Base-by-base conservation (phyloP, 2,797 vertebrate genomes). In the Taenioides sp. region DNA sequence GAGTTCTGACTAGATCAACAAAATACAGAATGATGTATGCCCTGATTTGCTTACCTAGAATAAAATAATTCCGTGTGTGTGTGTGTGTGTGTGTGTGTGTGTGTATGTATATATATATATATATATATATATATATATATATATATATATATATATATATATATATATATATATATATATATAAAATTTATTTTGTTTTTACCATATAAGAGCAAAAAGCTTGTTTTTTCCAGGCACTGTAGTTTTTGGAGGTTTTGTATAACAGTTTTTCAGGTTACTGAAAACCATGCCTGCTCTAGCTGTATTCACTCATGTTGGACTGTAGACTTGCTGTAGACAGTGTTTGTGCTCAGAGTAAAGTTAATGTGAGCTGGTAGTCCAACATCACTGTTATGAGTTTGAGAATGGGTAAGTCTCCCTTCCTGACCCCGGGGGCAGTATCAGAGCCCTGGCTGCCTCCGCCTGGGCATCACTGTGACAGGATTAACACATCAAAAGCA, bases 401-500 rank as follows among this genome's bases (percentile, higher is more conserved):
- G 78, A 88, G 87, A 86, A 74, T 84, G 79, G 87, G 85, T 79
- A 16, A 18, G 74, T 79, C 86, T 86, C 77, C 17, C 50, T 58
- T 23, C 73, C 75, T 87, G 84, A 87, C 88, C 90, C 90, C 87
- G 84, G 86, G 89, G 92, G 87, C 85, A 88, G 84, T 83, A 91
- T 89, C 89, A 89, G 81, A 87, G 84, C 87, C 31, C 60, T 16
- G 89, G 43, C 84, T 68, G 89, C 84, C 80, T 87, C 85, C 89
- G 89, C 89, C 89, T 88, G 86, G 89, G 90, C 89, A 89, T 89
- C 87, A 84, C 86, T 91, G 90, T 92, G 92, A 93, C 89, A 89
- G 91, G 92, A 93, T 94, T 93, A 92, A 91, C 89, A 93, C 91
- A 92, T 94, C 92, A 93, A 92, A 93, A 91, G 91, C 88, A 43